Percentiles rank a stretch among this genome's conserved stretches.
These are phyloP conservation scores for Campodea augens DNA, from an alignment of 1,140 invertebrate genomes.

Conservation along the genomic window DNA sequence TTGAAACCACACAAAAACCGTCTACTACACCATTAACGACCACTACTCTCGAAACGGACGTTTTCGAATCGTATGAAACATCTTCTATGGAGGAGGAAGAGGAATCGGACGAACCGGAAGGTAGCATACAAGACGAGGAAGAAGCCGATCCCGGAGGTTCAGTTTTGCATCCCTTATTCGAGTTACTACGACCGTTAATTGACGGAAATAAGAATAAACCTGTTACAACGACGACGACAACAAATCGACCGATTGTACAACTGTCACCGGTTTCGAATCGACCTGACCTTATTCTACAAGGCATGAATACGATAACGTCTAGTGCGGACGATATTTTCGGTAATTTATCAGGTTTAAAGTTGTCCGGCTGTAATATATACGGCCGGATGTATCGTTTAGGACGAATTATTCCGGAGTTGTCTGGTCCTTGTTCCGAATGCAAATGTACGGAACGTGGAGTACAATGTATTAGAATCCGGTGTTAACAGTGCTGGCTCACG, in stretches of 20 bases:
- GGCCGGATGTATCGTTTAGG: constrained; percentile 73
- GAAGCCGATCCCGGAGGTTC: not conserved
- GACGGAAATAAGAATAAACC: constrained; percentile 11
- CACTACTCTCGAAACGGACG: not conserved
- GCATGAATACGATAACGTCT: constrained; percentile 1
- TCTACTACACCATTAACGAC: constrained; percentile 14
- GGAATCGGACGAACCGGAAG: not conserved
- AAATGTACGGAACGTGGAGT: constrained; percentile 71
- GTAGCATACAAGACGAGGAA: not conserved
- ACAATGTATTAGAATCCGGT: constrained; percentile 51
- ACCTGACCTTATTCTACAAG: not conserved
- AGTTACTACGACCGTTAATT: not conserved
- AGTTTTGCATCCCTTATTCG: not conserved
- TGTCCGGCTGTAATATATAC: constrained; percentile 80
- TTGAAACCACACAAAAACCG: constrained; percentile 13
- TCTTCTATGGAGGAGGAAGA: not conserved
- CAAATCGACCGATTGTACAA: constrained; percentile 13
- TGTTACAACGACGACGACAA: constrained; percentile 13
- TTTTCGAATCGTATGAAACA: not conserved
- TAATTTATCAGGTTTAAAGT: constrained; percentile 35
- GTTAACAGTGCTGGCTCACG: too few species aligned
- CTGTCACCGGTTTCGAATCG: constrained; percentile 5
- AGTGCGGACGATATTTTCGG: constrained; percentile 16
- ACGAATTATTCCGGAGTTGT: constrained; percentile 62
- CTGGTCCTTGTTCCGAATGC: constrained; percentile 59